These are phyloP conservation scores for Nomada goodeniana DNA, from an alignment of 2,888 invertebrate genomes.

Conservation along the genomic window DNA sequence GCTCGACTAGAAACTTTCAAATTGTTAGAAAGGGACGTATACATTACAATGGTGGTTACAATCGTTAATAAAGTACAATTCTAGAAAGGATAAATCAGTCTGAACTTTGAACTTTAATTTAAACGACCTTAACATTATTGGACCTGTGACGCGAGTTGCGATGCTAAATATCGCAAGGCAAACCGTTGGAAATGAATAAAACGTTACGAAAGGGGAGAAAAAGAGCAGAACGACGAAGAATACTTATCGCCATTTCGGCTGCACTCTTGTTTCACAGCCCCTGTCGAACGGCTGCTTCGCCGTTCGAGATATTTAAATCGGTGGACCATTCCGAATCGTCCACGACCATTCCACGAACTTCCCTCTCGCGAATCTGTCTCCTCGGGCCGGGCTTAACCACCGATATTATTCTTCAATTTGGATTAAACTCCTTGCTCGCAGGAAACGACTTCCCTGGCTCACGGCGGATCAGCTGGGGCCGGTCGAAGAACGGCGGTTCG, in stretches of 20 bases:
- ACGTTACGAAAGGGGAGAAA: too few species aligned
- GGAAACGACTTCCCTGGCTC: conserved; percentile 48
- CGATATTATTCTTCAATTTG: conserved; percentile 77
- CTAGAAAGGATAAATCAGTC: too few species aligned
- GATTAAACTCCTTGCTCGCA: conserved; percentile 65
- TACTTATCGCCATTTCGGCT: conserved; percentile 23
- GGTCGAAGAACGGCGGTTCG: conserved; percentile 51
- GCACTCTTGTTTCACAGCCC: conserved; percentile 18
- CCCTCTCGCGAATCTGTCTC: conserved; percentile 38
- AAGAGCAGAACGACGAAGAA: too few species aligned
- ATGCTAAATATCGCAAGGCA: background rate
- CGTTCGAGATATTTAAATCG: conserved; percentile 67
- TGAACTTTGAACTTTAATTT: background rate
- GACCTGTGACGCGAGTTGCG: background rate
- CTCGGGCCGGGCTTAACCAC: conserved; percentile 59
- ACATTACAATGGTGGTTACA: too few species aligned
- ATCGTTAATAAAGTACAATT: too few species aligned
- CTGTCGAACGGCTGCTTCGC: conserved; percentile 20
- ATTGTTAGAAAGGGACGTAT: too few species aligned
- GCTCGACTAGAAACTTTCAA: too few species aligned
- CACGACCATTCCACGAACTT: conserved; percentile 29
- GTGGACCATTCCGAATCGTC: conserved; percentile 14
- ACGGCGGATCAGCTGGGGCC: conserved; percentile 42
- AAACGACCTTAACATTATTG: background rate
- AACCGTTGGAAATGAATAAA: background rate